A percentile compares a stretch with the other conserved stretches of the same genome.
phyloP scores from a whole-genome alignment of 2,888 invertebrate genomes.

The Panorpa germanica region DNA sequence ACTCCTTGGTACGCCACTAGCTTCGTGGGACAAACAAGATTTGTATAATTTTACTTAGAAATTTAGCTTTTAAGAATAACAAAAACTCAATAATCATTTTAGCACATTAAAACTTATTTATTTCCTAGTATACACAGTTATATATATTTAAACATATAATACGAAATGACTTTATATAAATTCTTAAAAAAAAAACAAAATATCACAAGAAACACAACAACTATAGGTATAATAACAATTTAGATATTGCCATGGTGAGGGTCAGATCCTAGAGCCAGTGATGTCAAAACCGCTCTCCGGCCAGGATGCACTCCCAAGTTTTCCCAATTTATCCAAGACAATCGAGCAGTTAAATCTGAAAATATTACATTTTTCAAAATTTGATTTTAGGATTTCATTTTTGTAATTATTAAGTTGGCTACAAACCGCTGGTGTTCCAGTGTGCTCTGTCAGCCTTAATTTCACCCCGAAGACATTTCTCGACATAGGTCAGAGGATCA shows the following conservation, averaged over 20 bases:
- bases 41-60: too few relatives aligned
- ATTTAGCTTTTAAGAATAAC: too few relatives aligned
- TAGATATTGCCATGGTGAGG: constrained; percentile 20
- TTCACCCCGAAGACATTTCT: constrained; percentile 77
- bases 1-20: too few relatives aligned
- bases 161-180: too few relatives aligned
- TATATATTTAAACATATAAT: too few relatives aligned
- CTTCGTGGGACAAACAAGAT: too few relatives aligned
- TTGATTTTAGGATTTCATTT: constrained; percentile 6
- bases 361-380: constrained; percentile 12
- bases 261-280: constrained; percentile 60
- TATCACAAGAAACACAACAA: too few relatives aligned
- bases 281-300: constrained; percentile 62
- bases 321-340: constrained; percentile 99
- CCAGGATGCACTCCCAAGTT: constrained; percentile 89
- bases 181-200: too few relatives aligned
- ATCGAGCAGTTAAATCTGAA: constrained; percentile 83
- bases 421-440: constrained; percentile 91
- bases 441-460: constrained; percentile 75
- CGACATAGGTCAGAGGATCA: constrained; percentile 86
- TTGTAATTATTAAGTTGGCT: constrained; percentile 6
- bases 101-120: too few relatives aligned
- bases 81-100: too few relatives aligned
- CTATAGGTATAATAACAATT: too few relatives aligned
- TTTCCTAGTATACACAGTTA: too few relatives aligned